A percentile compares a stretch with the other conserved stretches of the same genome.
These are phyloP conservation scores for Lamellibrachia luymesi DNA, from an alignment of 1,140 invertebrate species.

Conservation along the genomic window DNA sequence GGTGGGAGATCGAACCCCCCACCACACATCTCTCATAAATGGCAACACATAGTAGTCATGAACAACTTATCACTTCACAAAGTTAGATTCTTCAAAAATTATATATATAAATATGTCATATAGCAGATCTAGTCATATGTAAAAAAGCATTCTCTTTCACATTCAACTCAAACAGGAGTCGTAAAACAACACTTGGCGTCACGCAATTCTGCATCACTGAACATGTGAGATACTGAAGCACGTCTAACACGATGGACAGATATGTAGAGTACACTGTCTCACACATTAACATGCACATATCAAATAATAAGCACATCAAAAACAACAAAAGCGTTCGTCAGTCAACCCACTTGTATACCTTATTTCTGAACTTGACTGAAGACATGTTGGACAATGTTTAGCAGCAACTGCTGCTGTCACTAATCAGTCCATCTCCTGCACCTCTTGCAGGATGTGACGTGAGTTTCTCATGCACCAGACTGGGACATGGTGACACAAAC, in stretches of 20 bases:
- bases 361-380: background rate
- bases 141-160: background rate
- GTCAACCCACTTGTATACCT: background rate
- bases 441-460: background rate
- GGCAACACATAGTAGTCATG: background rate
- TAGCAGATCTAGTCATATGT: background rate
- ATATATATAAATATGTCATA: background rate
- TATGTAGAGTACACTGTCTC: background rate
- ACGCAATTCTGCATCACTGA: background rate
- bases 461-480: background rate
- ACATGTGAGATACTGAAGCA: background rate
- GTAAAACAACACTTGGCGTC: no score
- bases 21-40: background rate
- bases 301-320: background rate
- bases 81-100: background rate
- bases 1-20: no score
- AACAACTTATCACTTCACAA: background rate
- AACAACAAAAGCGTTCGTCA: background rate
- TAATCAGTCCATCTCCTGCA: background rate
- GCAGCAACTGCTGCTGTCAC: background rate
- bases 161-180: background rate
- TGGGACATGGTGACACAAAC: background rate
- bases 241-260: background rate
- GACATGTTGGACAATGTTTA: background rate
- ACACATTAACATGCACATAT: background rate